Base-by-base conservation (phyloP, 1,140 invertebrate genomes). In the Heliothis subflexa region DNA sequence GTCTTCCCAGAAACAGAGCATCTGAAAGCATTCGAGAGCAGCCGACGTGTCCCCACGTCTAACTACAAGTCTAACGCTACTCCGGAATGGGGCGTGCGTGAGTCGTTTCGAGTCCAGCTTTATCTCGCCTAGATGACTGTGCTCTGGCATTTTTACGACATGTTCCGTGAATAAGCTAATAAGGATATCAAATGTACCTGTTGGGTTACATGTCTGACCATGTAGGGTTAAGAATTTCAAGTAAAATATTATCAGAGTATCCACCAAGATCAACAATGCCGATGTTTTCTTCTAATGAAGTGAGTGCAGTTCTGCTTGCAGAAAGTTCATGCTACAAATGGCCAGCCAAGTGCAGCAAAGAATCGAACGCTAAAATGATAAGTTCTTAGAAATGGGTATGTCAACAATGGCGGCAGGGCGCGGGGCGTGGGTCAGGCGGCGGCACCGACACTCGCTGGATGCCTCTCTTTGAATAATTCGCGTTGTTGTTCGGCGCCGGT, bases 391-490 rank as follows among this genome's bases (percentile, higher is more conserved):
- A 64, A 64, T 75, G 80, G 89, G 89, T 84, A 88, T 90, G 86
- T 87, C 86, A 87, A 80, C 78, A 84, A 88, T 87, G 84, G 85
- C 81, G 79, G 81, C 12, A 49, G 45, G 33, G 40, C 55, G 52
- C 16, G 55, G 59, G 76, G 52, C 40, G 45, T 28, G 73, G 62
- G 73, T 80, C 79, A 57, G 70, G 54, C 81, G 76, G 70, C 78
- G 55, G 18, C 70, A 77, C 73, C 64, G 55, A 77, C 73, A 68
- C 54, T 50, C n/a, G 40, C 64, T 70, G 57, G 47, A 54, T 62
- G 71, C 70, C 66, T 64, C 78, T 70, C 70, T 81, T 84, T 88
- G 89, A 92, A 93, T 93, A 91, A 90, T 90, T 91, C 88, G 90
- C 89, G 86, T 83, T 84, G 89, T 85, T 86, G 45, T 70, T 50